Conservation (phyloP, 2,888 invertebrate genomes). For the Holacanthella duospinosa region DNA sequence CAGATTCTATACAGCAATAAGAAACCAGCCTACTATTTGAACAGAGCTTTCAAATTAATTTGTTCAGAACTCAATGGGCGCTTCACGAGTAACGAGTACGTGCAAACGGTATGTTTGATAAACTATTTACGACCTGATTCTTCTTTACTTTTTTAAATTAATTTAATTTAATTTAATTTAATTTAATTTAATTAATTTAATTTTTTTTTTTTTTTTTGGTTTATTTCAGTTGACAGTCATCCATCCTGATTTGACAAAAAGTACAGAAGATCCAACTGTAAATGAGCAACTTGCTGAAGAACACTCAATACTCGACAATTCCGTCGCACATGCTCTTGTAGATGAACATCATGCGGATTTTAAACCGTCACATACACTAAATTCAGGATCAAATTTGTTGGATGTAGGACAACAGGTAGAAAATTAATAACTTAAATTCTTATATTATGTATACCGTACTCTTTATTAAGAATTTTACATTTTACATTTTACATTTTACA, state of each 20-base stretch:
- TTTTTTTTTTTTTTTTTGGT: not conserved
- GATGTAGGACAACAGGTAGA: conserved; percentile 26
- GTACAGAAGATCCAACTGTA: conserved; percentile 34
- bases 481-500: too few species aligned
- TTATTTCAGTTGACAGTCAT: conserved; percentile 79
- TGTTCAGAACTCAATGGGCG: conserved; percentile 89
- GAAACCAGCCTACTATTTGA: conserved; percentile 89
- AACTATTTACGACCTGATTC: too few species aligned
- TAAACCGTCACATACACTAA: conserved; percentile 46
- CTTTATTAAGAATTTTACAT: not conserved
- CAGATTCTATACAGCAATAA: conserved; percentile 88
- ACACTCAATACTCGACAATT: conserved; percentile 33
- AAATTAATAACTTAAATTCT: too few species aligned
- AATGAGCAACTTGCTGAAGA: conserved; percentile 32
- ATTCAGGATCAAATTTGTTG: conserved; percentile 38
- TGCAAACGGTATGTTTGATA: conserved; percentile 75
- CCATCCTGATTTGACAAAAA: conserved; percentile 59
- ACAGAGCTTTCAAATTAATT: conserved; percentile 86
- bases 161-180: not conserved
- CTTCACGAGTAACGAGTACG: conserved; percentile 90
- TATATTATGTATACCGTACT: too few species aligned
- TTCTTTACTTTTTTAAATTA: not conserved
- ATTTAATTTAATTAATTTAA: not conserved
- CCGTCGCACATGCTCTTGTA: conserved; percentile 49
- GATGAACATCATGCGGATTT: conserved; percentile 55